phyloP scores from a whole-genome alignment of 2,113 vertebrate species.

The Tyrannus savana region DNA sequence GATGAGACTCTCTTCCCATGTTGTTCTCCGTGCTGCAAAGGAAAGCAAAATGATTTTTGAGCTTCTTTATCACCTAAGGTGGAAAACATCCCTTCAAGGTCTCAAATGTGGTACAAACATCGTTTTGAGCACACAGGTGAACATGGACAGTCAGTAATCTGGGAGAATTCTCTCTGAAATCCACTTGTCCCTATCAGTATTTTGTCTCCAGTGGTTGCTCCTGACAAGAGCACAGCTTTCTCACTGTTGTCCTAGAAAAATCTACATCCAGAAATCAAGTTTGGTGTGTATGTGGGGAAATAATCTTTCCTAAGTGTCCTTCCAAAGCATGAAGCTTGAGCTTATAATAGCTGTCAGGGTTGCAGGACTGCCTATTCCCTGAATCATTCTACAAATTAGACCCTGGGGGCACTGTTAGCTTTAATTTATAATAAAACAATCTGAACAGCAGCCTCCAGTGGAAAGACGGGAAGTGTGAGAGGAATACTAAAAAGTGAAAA shows the following conservation, averaged over 20 bases:
- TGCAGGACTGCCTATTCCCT: neutral
- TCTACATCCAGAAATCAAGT: neutral
- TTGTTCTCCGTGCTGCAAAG: neutral
- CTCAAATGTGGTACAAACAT: neutral
- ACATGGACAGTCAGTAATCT: neutral
- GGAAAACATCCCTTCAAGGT: neutral
- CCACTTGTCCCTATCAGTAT: neutral
- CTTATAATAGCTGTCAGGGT: neutral
- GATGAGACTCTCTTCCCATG: neutral
- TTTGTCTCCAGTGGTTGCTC: neutral
- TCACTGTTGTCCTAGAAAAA: neutral
- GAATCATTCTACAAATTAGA: slow-evolving; percentile 1
- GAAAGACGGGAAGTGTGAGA: neutral
- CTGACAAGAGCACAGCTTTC: neutral
- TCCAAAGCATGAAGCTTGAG: neutral
- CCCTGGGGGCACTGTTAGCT: neutral
- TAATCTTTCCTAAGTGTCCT: neutral
- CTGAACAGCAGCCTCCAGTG: neutral
- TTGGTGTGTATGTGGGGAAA: neutral
- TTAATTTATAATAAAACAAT: slow-evolving; percentile 8
- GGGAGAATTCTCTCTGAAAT: neutral
- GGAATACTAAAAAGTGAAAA: neutral
- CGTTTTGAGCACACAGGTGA: accelerated
- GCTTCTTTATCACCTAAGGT: neutral
- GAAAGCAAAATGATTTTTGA: neutral